A percentile compares a stretch with the other conserved stretches of the same genome.
phyloP scores from a whole-genome alignment of 2,113 vertebrate genomes.

The Pseudopodoces humilis region DNA sequence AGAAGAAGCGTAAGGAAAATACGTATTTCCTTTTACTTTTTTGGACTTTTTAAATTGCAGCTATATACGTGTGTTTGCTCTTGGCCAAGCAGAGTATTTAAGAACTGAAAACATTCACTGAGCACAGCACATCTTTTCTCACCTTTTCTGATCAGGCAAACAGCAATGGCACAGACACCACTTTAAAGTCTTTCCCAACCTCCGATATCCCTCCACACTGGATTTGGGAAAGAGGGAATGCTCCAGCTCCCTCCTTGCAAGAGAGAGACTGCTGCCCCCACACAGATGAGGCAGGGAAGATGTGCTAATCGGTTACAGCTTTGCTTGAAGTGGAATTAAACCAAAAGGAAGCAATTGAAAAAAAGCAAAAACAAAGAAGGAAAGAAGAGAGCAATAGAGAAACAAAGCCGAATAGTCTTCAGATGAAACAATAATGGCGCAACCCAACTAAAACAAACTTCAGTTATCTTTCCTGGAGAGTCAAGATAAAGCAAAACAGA shows the following conservation, averaged over 20 bases:
- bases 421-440: neutral
- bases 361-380: neutral
- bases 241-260: neutral
- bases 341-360: neutral
- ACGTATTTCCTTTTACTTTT: neutral
- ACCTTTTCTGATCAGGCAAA: neutral
- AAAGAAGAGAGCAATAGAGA: neutral
- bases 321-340: neutral
- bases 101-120: neutral
- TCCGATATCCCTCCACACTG: neutral
- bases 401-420: neutral
- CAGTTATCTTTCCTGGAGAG: neutral
- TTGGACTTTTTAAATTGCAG: neutral
- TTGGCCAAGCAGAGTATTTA: neutral
- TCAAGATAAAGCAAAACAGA: neutral
- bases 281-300: neutral
- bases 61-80: neutral
- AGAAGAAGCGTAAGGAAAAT: neutral
- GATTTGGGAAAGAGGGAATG: neutral
- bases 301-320: neutral
- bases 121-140: neutral
- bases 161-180: neutral
- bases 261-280: neutral
- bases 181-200: neutral
- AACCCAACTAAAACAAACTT: neutral